A percentile compares a stretch with the other conserved stretches of the same genome.
Evolutionary conservation across 2,888 invertebrate species (phyloP).

Genomic region (Physocephala rufipes): DNA sequence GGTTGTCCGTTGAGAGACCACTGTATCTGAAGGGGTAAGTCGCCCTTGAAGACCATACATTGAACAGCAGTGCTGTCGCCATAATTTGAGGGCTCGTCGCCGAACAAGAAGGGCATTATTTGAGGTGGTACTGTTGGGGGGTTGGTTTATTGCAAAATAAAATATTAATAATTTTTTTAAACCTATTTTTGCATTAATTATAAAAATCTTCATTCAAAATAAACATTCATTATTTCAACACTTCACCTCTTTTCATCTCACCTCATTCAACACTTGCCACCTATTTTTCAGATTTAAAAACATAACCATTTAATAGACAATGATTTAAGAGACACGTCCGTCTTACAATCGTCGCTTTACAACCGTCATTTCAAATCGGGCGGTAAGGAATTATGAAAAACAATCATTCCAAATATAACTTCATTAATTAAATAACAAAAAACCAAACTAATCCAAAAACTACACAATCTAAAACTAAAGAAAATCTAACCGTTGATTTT

Average conservation of each 20-base stretch:
- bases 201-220: too few relatives aligned
- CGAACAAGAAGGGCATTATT: constrained; percentile 81
- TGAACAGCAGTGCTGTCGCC: constrained; percentile 80
- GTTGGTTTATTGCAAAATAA: background rate
- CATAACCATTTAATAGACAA: too few relatives aligned
- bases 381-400: constrained; percentile 3
- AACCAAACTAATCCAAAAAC: too few relatives aligned
- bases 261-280: too few relatives aligned
- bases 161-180: too few relatives aligned
- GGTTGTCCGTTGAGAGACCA: constrained; percentile 78
- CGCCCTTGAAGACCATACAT: constrained; percentile 82
- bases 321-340: too few relatives aligned
- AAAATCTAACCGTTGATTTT: constrained; percentile 69
- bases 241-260: too few relatives aligned
- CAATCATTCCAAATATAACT: constrained; percentile 15
- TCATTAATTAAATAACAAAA: constrained; percentile 16
- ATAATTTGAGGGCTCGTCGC: constrained; percentile 79
- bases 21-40: constrained; percentile 78
- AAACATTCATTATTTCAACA: too few relatives aligned
- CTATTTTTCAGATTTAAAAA: too few relatives aligned
- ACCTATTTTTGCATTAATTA: too few relatives aligned
- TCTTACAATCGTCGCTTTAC: background rate
- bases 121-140: constrained; percentile 73
- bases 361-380: background rate
- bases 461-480: background rate